These are phyloP conservation scores for Ligdia adustata DNA, from an alignment of 2,888 invertebrate species.

Conservation along the genomic window DNA sequence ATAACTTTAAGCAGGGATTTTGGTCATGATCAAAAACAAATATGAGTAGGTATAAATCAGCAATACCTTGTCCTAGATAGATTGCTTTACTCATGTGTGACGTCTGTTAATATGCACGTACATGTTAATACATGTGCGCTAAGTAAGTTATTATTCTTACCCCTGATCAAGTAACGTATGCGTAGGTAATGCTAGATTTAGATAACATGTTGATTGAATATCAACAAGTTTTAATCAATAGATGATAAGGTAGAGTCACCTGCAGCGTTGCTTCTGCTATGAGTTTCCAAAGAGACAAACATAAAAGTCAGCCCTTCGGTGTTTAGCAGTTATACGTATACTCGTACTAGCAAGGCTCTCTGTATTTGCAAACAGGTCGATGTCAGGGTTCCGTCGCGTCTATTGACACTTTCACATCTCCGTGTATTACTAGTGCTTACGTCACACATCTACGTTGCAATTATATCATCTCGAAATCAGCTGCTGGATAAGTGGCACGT, in stretches of 20 bases:
- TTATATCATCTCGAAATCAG: slow-evolving; percentile 75
- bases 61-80: slow-evolving; percentile 26
- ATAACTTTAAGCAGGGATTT: slow-evolving; percentile 29
- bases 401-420: slow-evolving; percentile 73
- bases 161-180: too few relatives aligned
- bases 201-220: too few relatives aligned
- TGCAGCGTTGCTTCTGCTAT: too few relatives aligned
- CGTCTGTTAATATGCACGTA: too few relatives aligned
- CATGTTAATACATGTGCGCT: too few relatives aligned
- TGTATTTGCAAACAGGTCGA: slow-evolving; percentile 16
- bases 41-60: slow-evolving; percentile 12
- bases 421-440: slow-evolving; percentile 67
- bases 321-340: too few relatives aligned
- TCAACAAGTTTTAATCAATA: too few relatives aligned
- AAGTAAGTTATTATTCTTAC: too few relatives aligned
- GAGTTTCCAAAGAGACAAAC: too few relatives aligned
- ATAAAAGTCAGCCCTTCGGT: too few relatives aligned
- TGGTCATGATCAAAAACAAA: slow-evolving; percentile 27
- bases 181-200: too few relatives aligned
- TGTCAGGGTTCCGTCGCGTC: slow-evolving; percentile 38
- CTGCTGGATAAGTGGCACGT: slow-evolving; percentile 62
- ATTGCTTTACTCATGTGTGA: slow-evolving; percentile 2
- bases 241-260: too few relatives aligned
- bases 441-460: slow-evolving; percentile 58
- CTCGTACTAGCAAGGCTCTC: background rate